phyloP scores from a whole-genome alignment of 2,113 vertebrate species.

The Sylvietta virens region DNA sequence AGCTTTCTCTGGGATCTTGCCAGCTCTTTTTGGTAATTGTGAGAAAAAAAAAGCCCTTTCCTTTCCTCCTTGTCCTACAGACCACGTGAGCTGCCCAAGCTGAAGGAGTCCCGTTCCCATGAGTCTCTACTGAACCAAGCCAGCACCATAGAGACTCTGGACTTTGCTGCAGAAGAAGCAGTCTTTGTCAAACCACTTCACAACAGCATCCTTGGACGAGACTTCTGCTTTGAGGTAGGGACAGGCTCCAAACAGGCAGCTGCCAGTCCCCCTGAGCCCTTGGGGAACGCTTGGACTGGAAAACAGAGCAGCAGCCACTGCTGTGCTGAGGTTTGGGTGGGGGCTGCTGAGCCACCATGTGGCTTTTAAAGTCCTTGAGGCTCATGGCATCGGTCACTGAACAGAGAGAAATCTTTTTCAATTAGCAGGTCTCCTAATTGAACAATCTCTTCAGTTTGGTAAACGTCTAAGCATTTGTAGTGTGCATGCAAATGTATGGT shows the following conservation, averaged over 20 bases:
- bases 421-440: neutral
- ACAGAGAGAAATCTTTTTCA: neutral
- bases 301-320: neutral
- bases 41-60: neutral
- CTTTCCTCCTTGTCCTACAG: constrained; percentile 55
- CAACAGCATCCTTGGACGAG: constrained; percentile 92
- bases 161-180: constrained; percentile 86
- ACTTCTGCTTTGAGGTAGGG: constrained; percentile 96
- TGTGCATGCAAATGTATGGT: neutral
- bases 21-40: neutral
- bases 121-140: constrained; percentile 89
- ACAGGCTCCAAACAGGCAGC: neutral
- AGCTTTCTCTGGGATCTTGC: neutral
- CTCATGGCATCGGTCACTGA: neutral
- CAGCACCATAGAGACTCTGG: constrained; percentile 86
- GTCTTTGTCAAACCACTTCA: constrained; percentile 90
- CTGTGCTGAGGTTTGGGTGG: neutral
- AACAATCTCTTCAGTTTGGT: neutral
- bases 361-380: neutral
- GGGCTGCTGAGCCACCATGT: neutral
- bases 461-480: neutral
- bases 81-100: constrained; percentile 84
- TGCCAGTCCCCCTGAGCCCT: neutral
- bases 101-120: constrained; percentile 90
- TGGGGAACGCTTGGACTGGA: neutral